Evolutionary conservation across 2,888 invertebrate species (phyloP), one percentile per base, ranked within the genome.

Genomic region (Liopterus haemorrhoidalis): DNA sequence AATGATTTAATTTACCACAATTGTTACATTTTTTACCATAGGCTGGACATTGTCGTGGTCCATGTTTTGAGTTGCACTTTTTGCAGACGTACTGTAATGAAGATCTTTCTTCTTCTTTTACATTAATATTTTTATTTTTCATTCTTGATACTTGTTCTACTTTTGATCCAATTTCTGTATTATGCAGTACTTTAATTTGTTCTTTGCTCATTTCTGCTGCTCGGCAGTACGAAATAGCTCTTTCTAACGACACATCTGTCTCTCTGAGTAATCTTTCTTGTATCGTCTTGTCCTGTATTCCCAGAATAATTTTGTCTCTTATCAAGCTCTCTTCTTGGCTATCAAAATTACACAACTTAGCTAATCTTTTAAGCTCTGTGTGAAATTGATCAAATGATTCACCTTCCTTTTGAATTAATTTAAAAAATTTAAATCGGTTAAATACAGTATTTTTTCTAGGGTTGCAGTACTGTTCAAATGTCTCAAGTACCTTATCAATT

Each of bases 1-100:
- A 35, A 35, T 35, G 19, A 35, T 35, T 35, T 35, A 14, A 14
- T 18, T 36, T 35, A 4, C 35, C 35, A 4, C 35, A 35, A 16
- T 3, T 4, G 18, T 35, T 35, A n/a, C 19, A 35, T 9, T 20
- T 35, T 18, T 35, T 35, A 3, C 35, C 35, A 16, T 16, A 35
- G 42, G 35, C 51, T 48, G 50, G 49, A 36, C 40, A 40, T 3
- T 19, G 14, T 14, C 38, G 15, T 31, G 11, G 12, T 5, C 14
- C 8, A 22, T 22, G 24, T 12, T 3, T 31, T 25, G 12, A 15
- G 2, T 18, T 24, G 24, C 27, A 22, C 14, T 15, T 27, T 6
- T 25, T 37, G 14, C 25, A 37, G 12, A 22, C n/a, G 15, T 21
- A 16, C 24, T 15, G 12, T 12, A 25, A 12, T 21, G 12, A 3